Base-by-base conservation (phyloP, 2,113 vertebrate species). In the Eclectus roratus region DNA sequence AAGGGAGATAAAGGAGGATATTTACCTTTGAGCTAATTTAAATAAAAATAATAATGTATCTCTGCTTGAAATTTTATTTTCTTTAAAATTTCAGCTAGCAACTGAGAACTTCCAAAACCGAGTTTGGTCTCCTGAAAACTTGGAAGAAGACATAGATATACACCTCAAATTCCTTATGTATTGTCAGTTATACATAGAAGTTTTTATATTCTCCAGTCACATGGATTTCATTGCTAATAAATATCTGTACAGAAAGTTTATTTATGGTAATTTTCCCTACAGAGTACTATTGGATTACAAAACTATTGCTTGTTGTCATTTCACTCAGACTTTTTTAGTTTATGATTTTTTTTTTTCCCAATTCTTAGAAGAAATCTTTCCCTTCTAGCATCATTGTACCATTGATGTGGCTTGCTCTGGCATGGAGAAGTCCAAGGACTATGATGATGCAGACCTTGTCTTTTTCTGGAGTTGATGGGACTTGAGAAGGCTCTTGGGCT, bases 11-110 rank as follows among this genome's bases (percentile, higher is more conserved):
- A 89, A 87, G 63, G 20, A 58, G 9, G 6, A 20, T 89, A 82
- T 94, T 95, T 94, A 94, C 84, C 63, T 91, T 24, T 39, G 44
- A 73, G 37, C 46, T 85, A 63, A 53, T 77, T 82, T 73, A 77
- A 92, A 76, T 61, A 90, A 80, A 88, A 82, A 53, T 70, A 78
- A 72, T 64, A 41, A 50, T 64, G 17, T 78, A 29, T 39, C 11
- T 21, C 29, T 81, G 23, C 18, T 49, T 17, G 61, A n/a, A 70
- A 14, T 61, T 92, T 78, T 56, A 2, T 12, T 76, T 64, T 64
- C 9, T 63, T 72, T 46, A 44, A 81, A 79, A 93, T 71, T 13
- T 76, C 21, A 64, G 6, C 41, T 72, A 19, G 60, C 21, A 64
- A 17, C 43, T 25, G 20, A 35, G 19, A 37, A 69, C 20, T 72